Evolutionary conservation across 1,140 invertebrate genomes (phyloP).

Genomic region (Magallana ariakensis): DNA sequence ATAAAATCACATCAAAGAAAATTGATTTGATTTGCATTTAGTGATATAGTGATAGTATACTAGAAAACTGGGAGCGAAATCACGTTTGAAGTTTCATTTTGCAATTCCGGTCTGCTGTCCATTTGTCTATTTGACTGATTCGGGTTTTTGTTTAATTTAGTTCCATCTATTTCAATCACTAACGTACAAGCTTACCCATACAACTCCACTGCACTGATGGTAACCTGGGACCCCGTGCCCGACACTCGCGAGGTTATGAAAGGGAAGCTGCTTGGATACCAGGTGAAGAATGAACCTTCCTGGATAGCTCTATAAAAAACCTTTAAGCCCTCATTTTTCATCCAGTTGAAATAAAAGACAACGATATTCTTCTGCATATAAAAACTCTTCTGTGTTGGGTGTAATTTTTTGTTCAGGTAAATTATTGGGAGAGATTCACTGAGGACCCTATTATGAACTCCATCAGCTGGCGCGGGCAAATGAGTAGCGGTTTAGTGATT

Average conservation of each 20-base stretch:
- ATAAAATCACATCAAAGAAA: too few relatives aligned
- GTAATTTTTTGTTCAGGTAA: constrained; percentile 67
- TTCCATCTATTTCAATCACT: constrained; percentile 94
- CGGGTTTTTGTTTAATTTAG: constrained; percentile 74
- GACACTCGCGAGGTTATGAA: constrained; percentile 90
- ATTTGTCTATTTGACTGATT: too few relatives aligned
- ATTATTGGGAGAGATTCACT: constrained; percentile 67
- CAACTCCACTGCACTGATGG: constrained; percentile 95
- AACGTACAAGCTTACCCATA: constrained; percentile 87
- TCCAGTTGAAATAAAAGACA: too few relatives aligned
- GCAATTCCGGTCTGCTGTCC: too few relatives aligned
- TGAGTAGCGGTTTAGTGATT: constrained; percentile 87
- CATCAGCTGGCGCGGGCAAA: constrained; percentile 65
- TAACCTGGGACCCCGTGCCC: constrained; percentile 94
- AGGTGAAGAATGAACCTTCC: constrained; percentile 80
- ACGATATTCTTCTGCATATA: too few relatives aligned
- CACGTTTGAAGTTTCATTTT: too few relatives aligned
- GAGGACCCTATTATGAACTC: constrained; percentile 58
- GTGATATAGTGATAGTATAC: too few relatives aligned
- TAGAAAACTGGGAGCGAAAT: too few relatives aligned
- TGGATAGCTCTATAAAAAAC: too few relatives aligned
- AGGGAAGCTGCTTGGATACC: constrained; percentile 94
- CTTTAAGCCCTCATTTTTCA: too few relatives aligned
- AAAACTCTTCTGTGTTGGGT: not conserved
- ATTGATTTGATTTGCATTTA: too few relatives aligned